Percentiles rank a stretch among this genome's conserved stretches.
Evolutionary conservation across 2,888 invertebrate species (phyloP).

Genomic region (Philhelius pedissequus): DNA sequence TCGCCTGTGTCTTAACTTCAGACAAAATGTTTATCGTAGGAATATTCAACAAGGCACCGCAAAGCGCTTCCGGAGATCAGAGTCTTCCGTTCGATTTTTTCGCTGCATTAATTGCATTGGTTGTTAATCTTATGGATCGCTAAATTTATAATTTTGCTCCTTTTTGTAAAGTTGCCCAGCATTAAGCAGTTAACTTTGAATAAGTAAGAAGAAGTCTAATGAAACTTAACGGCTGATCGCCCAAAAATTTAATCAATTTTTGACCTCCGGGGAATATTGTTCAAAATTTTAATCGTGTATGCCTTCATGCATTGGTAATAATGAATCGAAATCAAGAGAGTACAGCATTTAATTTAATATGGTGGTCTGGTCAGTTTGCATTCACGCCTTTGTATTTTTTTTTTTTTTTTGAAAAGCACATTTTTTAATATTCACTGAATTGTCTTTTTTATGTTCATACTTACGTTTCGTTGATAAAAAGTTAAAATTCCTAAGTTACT

Average conservation of each 20-base stretch:
- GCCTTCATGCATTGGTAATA: slow-evolving; percentile 41
- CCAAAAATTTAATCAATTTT: slow-evolving; percentile 78
- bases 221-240: slow-evolving; percentile 79
- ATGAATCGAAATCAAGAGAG: slow-evolving; percentile 21
- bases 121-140: slow-evolving; percentile 42
- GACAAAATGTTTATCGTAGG: background rate
- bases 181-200: slow-evolving; percentile 1
- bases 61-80: slow-evolving; percentile 61
- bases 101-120: slow-evolving; percentile 44
- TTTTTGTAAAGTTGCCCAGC: background rate
- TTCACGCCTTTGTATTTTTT: background rate
- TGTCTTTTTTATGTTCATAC: no score
- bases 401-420: no score
- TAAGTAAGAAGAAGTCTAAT: slow-evolving; percentile 69
- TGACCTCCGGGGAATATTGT: slow-evolving; percentile 66
- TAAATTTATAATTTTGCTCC: background rate
- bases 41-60: slow-evolving; percentile 39
- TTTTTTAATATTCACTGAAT: no score
- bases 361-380: slow-evolving; percentile 11
- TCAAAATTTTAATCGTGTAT: slow-evolving; percentile 42
- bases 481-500: no score
- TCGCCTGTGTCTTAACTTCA: slow-evolving; percentile 24
- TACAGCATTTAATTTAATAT: slow-evolving; percentile 36
- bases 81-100: slow-evolving; percentile 48
- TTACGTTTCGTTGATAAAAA: no score